Evolutionary conservation across 2,113 vertebrate species (phyloP).

Genomic region (Mesoclemmys tuberculata): DNA sequence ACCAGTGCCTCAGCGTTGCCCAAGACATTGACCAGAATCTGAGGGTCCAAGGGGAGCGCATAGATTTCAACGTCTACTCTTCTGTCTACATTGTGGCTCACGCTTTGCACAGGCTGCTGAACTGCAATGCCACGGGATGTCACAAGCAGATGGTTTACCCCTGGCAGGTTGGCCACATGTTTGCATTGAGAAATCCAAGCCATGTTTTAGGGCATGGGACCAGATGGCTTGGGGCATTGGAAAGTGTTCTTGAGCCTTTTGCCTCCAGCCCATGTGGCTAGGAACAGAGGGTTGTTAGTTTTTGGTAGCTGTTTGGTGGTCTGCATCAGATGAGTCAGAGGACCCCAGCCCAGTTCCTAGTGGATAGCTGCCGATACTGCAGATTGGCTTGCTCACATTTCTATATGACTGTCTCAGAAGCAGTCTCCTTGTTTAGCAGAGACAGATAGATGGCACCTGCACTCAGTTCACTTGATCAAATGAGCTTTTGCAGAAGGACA

Average conservation of each 20-base stretch:
- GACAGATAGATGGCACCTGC: background rate
- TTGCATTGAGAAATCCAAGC: background rate
- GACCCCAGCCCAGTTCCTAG: background rate
- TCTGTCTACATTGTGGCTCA: constrained; percentile 84
- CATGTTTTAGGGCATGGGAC: background rate
- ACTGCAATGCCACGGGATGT: constrained; percentile 75
- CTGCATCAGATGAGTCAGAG: background rate
- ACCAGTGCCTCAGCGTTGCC: constrained; percentile 56
- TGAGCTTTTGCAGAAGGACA: background rate
- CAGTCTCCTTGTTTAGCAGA: background rate
- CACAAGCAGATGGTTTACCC: constrained; percentile 66
- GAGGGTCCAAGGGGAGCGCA: constrained; percentile 65
- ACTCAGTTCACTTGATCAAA: background rate
- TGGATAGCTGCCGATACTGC: background rate
- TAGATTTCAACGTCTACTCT: constrained; percentile 82
- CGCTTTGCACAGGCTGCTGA: constrained; percentile 80
- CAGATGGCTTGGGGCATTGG: background rate
- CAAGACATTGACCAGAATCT: constrained; percentile 1
- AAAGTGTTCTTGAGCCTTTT: background rate
- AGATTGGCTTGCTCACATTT: background rate
- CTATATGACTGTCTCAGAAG: background rate
- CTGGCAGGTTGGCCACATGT: constrained; percentile 78
- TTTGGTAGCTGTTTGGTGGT: background rate
- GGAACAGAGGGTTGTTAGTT: background rate
- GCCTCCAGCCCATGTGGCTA: background rate